Base-by-base conservation (phyloP, 30 jellyfish, hydroid and myxozoan species). In the Phacellophora camtschatica region DNA sequence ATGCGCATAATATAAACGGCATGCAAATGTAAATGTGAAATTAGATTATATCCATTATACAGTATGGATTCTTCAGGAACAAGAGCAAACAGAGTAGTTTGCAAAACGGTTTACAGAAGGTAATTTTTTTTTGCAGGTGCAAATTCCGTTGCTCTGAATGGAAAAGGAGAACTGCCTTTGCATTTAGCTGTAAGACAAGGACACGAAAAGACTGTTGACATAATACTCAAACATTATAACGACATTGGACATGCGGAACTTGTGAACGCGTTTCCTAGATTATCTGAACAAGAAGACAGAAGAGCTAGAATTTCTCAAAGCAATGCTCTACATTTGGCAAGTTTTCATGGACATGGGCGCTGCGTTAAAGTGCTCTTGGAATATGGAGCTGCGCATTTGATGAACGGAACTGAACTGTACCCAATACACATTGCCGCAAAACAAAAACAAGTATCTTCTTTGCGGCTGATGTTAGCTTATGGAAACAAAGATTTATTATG, bases 101-200 rank as follows among this genome's bases (percentile, higher is more conserved):
- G n/a, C n/a, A n/a, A n/a, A n/a, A n/a, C n/a, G n/a, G n/a, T n/a
- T n/a, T n/a, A n/a, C n/a, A n/a, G n/a, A n/a, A n/a, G n/a, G n/a
- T n/a, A n/a, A n/a, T 22, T 5, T 76, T 29, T 41, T 62, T 43
- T 24, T 23, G 29, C 70, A 92, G 98, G 98, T 15, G 96, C 98
- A 4, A 88, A 92, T 35, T 74, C 98, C 20, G 23, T 50, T 53
- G 81, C 81, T 2, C 12, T 81, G 19, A 74, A 78, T 61, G 95
- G 90, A 22, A 53, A 81, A 6, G 86, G 88, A 13, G 92, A 92
- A 35, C 24, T 77, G 18, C 81, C 96, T 5, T 75, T 85, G 27
- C 98, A 92, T 56, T 30, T 92, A 5, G 90, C 96, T 8, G 75
- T 86, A 20, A 56, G 96, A 64, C 86, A 74, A 54, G 98, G 97